Conservation (phyloP, 1,140 invertebrate genomes). For the Lepidurus arcticus region DNA sequence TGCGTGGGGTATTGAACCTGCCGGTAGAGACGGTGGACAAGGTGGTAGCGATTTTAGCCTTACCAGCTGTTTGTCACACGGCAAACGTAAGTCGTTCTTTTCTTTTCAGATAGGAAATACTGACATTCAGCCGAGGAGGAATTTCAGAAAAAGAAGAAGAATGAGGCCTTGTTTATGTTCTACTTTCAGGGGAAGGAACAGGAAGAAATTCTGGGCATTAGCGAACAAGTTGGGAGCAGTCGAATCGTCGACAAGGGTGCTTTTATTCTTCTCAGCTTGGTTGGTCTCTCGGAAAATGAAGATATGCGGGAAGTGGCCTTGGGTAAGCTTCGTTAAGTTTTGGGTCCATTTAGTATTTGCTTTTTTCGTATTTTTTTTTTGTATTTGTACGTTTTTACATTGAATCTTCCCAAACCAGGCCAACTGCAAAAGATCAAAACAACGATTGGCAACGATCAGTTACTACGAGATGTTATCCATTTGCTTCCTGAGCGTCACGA, state of each 20-base stretch:
- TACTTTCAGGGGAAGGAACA: background rate
- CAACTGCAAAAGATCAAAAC: background rate
- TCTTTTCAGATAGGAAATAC: background rate
- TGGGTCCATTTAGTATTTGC: background rate
- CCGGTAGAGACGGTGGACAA: constrained; percentile 2
- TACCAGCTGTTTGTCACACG: constrained; percentile 18
- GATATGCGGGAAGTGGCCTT: background rate
- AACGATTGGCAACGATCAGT: background rate
- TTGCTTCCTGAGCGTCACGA: constrained; percentile 6
- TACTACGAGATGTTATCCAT: constrained; percentile 1
- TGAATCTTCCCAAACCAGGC: background rate
- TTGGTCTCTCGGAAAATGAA: constrained; percentile 19
- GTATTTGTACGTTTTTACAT: background rate
- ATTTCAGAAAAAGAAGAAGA: background rate
- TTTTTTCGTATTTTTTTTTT: background rate
- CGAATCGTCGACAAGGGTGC: background rate
- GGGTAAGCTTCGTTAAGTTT: background rate
- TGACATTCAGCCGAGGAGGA: background rate
- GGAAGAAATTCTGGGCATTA: constrained; percentile 22
- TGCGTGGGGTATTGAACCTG: constrained; percentile 12
- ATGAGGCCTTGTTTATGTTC: background rate
- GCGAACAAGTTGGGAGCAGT: constrained; percentile 10
- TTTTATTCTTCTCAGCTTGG: constrained; percentile 7
- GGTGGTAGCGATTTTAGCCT: background rate
- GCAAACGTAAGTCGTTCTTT: background rate